These are phyloP conservation scores for Byasa hedistus DNA, from an alignment of 2,888 invertebrate genomes.

Conservation along the genomic window DNA sequence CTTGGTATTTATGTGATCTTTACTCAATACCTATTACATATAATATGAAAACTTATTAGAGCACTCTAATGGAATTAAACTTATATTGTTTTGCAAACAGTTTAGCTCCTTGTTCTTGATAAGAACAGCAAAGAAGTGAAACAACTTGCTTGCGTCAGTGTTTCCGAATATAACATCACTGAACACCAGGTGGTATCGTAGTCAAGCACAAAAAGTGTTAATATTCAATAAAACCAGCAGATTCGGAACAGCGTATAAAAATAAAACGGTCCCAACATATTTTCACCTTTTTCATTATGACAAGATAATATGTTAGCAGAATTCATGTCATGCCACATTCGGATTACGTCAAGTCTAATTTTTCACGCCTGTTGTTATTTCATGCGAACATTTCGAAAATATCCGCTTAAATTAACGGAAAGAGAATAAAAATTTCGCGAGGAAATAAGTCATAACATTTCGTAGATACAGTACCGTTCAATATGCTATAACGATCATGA, in stretches of 20 bases:
- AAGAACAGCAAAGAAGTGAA: no score
- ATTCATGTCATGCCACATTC: constrained; percentile 1
- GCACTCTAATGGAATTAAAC: no score
- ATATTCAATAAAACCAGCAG: neutral
- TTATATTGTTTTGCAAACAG: no score
- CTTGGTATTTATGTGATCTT: no score
- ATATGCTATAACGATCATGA: neutral
- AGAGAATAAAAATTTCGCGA: neutral
- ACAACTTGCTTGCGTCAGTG: no score
- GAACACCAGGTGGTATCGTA: neutral
- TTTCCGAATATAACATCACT: neutral
- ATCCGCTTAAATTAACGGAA: neutral
- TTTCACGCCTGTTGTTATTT: neutral
- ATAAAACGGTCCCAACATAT: neutral
- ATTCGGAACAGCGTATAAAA: neutral
- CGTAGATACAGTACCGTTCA: neutral
- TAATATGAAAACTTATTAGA: no score
- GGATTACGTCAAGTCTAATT: constrained; percentile 5
- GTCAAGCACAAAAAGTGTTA: neutral
- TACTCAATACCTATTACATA: no score
- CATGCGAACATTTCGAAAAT: neutral
- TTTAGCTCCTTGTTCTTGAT: no score
- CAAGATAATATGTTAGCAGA: neutral
- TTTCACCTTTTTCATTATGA: neutral
- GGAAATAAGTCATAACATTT: neutral